Evolutionary conservation across 2,888 invertebrate genomes (phyloP).

Genomic region (Baccha elongata): DNA sequence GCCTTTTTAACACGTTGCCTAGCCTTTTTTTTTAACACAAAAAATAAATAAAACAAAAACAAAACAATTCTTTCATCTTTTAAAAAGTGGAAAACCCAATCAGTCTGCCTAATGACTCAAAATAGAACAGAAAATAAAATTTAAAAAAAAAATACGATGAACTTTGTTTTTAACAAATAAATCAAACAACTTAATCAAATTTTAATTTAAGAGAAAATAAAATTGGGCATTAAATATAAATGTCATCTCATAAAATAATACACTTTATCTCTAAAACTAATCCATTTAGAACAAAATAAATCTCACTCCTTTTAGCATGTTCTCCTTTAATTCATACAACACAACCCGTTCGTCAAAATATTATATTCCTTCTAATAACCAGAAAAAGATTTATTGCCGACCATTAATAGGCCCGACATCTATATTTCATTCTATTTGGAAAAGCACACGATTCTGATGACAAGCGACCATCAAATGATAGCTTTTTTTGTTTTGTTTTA

Average conservation of each 20-base stretch:
- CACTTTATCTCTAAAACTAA: background rate
- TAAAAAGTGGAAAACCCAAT: too few relatives aligned
- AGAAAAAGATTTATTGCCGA: conserved; percentile 54
- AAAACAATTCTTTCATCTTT: too few relatives aligned
- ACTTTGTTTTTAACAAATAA: conserved; percentile 14
- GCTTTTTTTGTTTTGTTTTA: background rate
- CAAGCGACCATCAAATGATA: conserved; percentile 3
- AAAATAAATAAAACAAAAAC: too few relatives aligned
- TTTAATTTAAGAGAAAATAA: conserved; percentile 4
- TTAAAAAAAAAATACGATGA: too few relatives aligned
- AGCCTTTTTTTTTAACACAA: too few relatives aligned
- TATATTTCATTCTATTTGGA: conserved; percentile 21
- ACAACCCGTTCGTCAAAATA: conserved; percentile 36
- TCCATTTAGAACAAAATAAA: background rate
- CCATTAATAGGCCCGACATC: conserved; percentile 41
- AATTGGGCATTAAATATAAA: conserved; percentile 19
- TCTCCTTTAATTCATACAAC: background rate
- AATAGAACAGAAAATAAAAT: background rate
- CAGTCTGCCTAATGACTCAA: background rate
- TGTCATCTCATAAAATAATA: conserved; percentile 15
- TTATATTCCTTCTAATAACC: conserved; percentile 59
- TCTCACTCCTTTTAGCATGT: background rate
- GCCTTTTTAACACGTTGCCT: background rate
- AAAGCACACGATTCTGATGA: conserved; percentile 13
- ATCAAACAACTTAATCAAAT: conserved; percentile 2